phyloP scores from a whole-genome alignment of 1,140 invertebrate genomes.

The Drosophila pallidifrons region DNA sequence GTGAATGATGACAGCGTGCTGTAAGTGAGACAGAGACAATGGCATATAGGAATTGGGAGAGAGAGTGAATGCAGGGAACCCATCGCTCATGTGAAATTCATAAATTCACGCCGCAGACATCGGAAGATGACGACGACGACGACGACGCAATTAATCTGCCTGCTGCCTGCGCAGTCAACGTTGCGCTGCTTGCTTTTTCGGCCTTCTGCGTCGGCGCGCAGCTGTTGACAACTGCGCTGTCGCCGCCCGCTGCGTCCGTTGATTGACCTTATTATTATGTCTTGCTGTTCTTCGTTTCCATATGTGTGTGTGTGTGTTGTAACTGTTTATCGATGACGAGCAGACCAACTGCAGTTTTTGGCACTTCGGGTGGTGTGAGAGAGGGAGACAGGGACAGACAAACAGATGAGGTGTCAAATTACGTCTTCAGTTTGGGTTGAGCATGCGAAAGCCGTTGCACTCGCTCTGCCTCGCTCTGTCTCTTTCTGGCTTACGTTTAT shows the following conservation, averaged over 20 bases:
- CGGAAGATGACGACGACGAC: slow-evolving; percentile 11
- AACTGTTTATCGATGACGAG: slow-evolving; percentile 61
- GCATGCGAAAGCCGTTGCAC: slow-evolving; percentile 33
- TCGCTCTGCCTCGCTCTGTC: no score
- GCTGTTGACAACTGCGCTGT: slow-evolving; percentile 68
- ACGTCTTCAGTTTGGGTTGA: slow-evolving; percentile 42
- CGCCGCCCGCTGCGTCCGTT: slow-evolving; percentile 74
- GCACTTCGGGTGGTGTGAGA: not conserved
- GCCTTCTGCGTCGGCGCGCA: slow-evolving; percentile 63
- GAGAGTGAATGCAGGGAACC: slow-evolving; percentile 14
- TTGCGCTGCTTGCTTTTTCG: slow-evolving; percentile 13
- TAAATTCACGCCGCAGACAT: slow-evolving; percentile 63
- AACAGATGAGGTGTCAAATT: slow-evolving; percentile 58
- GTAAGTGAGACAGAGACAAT: not conserved
- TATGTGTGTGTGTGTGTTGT: slow-evolving; percentile 50
- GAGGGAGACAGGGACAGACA: not conserved
- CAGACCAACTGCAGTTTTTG: slow-evolving; percentile 33
- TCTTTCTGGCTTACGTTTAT: not conserved
- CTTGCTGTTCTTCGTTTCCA: slow-evolving; percentile 1
- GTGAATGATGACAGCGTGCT: slow-evolving; percentile 6
- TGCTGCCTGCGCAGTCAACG: slow-evolving; percentile 28
- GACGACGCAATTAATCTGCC: slow-evolving; percentile 63
- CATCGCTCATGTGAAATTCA: slow-evolving; percentile 75
- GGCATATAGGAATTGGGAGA: no score
- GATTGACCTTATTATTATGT: slow-evolving; percentile 78